Evolutionary conservation across 2,113 vertebrate genomes (phyloP).

Genomic region (Toxotes jaculatrix): DNA sequence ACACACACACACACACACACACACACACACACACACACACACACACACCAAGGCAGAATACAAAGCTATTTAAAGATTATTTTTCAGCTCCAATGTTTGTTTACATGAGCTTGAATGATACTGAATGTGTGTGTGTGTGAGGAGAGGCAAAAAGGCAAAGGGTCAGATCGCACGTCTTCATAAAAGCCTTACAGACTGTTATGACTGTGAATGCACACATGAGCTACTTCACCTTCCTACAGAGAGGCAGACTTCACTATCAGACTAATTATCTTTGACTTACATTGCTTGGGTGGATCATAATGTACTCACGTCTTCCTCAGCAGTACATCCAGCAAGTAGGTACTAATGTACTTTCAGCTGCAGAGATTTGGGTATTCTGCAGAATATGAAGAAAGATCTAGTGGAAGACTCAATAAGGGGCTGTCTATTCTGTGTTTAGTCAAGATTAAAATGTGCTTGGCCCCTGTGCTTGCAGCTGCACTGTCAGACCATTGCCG

Average conservation of each 20-base stretch:
- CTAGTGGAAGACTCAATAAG: slow-evolving; percentile 30
- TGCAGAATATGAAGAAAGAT: slow-evolving; percentile 25
- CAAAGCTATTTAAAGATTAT: too few species aligned
- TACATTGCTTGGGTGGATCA: slow-evolving; percentile 6
- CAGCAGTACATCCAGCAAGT: slow-evolving; percentile 25
- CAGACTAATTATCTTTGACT: slow-evolving; percentile 35
- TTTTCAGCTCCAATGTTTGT: too few species aligned
- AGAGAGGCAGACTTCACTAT: not conserved
- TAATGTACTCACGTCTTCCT: slow-evolving; percentile 14
- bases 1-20: too few species aligned
- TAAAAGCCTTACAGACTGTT: not conserved
- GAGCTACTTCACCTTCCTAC: not conserved
- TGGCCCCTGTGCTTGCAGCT: slow-evolving; percentile 12
- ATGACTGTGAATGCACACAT: not conserved
- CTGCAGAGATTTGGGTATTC: slow-evolving; percentile 25
- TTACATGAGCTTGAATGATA: too few species aligned
- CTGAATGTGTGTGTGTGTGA: too few species aligned
- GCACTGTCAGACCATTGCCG: slow-evolving; percentile 1
- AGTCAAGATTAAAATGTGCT: slow-evolving; percentile 39
- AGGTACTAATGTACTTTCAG: slow-evolving; percentile 38
- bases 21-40: too few species aligned
- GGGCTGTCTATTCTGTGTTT: slow-evolving; percentile 14
- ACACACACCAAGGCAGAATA: too few species aligned
- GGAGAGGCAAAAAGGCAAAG: too few species aligned
- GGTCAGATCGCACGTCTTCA: not conserved